Evolutionary conservation across 1,140 invertebrate species (phyloP).

Genomic region (Sminthurides bifidus): DNA sequence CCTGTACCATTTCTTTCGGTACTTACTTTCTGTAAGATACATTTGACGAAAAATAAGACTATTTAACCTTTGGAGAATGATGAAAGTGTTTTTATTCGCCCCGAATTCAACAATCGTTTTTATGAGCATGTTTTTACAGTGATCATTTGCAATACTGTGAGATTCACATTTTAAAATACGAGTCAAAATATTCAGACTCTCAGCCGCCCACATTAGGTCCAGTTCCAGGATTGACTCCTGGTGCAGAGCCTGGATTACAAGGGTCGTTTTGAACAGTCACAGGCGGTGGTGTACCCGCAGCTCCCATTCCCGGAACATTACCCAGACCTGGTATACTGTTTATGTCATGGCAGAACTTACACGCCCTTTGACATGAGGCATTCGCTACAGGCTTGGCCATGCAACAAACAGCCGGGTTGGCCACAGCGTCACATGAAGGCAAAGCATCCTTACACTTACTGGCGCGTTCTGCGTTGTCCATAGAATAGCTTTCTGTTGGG

Average conservation of each 20-base stretch:
- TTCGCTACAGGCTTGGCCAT: constrained; percentile 16
- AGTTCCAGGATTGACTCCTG: neutral
- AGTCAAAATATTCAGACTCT: neutral
- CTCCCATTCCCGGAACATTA: neutral
- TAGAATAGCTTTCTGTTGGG: too few relatives aligned
- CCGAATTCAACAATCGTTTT: too few relatives aligned
- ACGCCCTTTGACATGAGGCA: neutral
- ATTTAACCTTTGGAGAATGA: too few relatives aligned
- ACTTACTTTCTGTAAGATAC: neutral
- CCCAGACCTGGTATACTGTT: neutral
- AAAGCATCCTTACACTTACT: constrained; percentile 1
- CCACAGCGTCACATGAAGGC: neutral
- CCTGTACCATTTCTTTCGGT: neutral
- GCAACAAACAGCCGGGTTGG: constrained; percentile 30
- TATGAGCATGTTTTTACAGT: too few relatives aligned
- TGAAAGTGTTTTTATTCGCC: too few relatives aligned
- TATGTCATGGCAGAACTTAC: neutral
- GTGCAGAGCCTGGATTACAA: neutral
- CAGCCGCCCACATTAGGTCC: neutral
- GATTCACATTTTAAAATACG: too few relatives aligned
- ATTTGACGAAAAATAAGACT: too few relatives aligned
- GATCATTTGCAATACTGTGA: too few relatives aligned
- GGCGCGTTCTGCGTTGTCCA: neutral
- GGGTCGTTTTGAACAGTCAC: neutral
- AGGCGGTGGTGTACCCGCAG: neutral